Evolutionary conservation across 2,797 vertebrate genomes (phyloP).

Genomic region (Morus bassanus): DNA sequence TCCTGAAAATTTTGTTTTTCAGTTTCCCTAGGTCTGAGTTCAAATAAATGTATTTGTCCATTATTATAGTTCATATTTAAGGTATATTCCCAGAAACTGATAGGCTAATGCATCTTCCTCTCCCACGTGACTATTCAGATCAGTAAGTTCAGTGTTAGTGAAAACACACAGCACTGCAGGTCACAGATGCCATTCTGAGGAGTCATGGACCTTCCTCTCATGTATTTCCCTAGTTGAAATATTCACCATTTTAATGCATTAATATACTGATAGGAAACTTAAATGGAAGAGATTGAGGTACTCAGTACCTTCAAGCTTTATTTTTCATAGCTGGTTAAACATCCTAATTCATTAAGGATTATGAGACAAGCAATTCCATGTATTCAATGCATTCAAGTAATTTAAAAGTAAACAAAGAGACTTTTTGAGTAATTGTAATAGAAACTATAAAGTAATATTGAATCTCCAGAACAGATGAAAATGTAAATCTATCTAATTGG

Average conservation of each 20-base stretch:
- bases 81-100: not conserved
- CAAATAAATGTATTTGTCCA: not conserved
- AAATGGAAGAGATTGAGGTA: not conserved
- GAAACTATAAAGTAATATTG: not conserved
- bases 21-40: not conserved
- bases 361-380: not conserved
- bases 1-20: not conserved
- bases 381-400: not conserved
- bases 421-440: not conserved
- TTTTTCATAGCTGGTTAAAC: not conserved
- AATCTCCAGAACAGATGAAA: not conserved
- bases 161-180: not conserved
- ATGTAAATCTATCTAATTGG: not conserved
- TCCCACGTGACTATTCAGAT: not conserved
- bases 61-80: not conserved
- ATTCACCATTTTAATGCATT: not conserved
- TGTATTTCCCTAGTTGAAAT: not conserved
- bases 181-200: not conserved
- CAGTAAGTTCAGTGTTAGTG: not conserved
- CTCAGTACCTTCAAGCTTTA: not conserved
- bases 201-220: not conserved
- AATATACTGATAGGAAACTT: not conserved
- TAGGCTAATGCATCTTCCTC: not conserved
- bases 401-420: not conserved
- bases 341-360: not conserved